Base-by-base conservation (phyloP, 2,797 vertebrate species). In the Enteromius fasciolatus region DNA sequence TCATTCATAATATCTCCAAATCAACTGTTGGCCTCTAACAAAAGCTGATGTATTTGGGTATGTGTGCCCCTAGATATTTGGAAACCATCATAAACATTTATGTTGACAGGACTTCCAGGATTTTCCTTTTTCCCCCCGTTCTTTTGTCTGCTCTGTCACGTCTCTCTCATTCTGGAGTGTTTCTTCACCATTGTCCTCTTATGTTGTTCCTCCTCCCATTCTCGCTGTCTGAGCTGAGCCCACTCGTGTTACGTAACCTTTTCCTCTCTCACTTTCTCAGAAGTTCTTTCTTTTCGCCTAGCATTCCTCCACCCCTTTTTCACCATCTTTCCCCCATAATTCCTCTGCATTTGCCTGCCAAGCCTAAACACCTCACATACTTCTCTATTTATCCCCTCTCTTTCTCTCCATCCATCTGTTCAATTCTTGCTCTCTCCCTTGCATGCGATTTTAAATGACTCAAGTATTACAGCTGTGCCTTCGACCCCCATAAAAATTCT, bases 171-270 rank as follows among this genome's bases (percentile, higher is more conserved):
- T 61, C 8, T 10, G 4, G 10, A 48, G 25, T 50, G 4, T 25
- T 41, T 28, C 52, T 59, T 41, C 54, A 28, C 33, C 23, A 48
- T 77, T 31, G 41, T 78, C 59, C 25, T 46, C 28, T 66, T 33
- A 31, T 44, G 41, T 50, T 23, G 44, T 31, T 63, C 14, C 25
- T 57, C 85, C 89, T 88, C 72, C 73, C 52, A 25, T 41, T 75
- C 33, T 20, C 23, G 91, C 88, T 90, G 88, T 90, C 41, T 69
- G 63, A 87, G 90, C 90, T 91, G n/a, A 88, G 90, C 90, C 92
- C 90, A 92, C 91, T 91, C 88, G 82, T 86, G 85, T 94, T 94
- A 90, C 90, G 89, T 93, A 94, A 94, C 91, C 88, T 52, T 83
- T 70, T 54, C 48, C 70, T 66, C n/a, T 64, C 41, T 64, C 69